Percentiles rank a stretch among this genome's conserved stretches.
phyloP scores from a whole-genome alignment of 2,113 vertebrate genomes.

The Trichomycterus rosablanca region DNA sequence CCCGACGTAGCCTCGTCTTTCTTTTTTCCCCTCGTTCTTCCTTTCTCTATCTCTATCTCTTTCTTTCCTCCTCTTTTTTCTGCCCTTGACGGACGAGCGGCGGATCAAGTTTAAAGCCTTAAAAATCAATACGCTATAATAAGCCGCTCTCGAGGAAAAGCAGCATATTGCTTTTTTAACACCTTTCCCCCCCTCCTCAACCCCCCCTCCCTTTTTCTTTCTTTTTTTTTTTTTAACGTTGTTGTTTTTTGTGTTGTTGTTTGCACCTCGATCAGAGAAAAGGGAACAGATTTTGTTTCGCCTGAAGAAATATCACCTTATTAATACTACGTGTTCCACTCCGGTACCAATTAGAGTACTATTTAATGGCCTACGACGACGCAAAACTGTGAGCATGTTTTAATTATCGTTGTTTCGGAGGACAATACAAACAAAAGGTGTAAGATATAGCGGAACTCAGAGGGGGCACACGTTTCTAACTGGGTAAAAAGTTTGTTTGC shows the following conservation, averaged over 20 bases:
- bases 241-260: slow-evolving; percentile 47
- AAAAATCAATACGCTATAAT: slow-evolving; percentile 75
- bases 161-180: slow-evolving; percentile 73
- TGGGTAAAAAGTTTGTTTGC: no score
- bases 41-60: slow-evolving; percentile 46
- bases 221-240: slow-evolving; percentile 39
- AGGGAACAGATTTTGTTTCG: slow-evolving; percentile 53
- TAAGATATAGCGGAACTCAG: slow-evolving; percentile 60
- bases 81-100: slow-evolving; percentile 88
- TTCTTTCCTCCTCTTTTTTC: slow-evolving; percentile 59
- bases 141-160: slow-evolving; percentile 69
- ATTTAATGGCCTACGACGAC: slow-evolving; percentile 42
- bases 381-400: slow-evolving; percentile 41
- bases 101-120: slow-evolving; percentile 76
- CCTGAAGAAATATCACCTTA: slow-evolving; percentile 58
- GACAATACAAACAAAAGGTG: slow-evolving; percentile 23
- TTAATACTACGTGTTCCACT: slow-evolving; percentile 51
- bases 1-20: slow-evolving; percentile 42
- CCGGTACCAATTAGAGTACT: slow-evolving; percentile 49
- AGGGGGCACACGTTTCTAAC: no score
- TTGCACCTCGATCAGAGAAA: slow-evolving; percentile 44
- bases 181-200: slow-evolving; percentile 52
- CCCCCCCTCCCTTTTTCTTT: slow-evolving; percentile 43
- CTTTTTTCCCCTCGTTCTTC: slow-evolving; percentile 5
- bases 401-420: slow-evolving; percentile 53